A percentile compares a stretch with the other conserved stretches of the same genome.
Evolutionary conservation across 2,113 vertebrate species (phyloP).

Genomic region (Trinectes maculatus): DNA sequence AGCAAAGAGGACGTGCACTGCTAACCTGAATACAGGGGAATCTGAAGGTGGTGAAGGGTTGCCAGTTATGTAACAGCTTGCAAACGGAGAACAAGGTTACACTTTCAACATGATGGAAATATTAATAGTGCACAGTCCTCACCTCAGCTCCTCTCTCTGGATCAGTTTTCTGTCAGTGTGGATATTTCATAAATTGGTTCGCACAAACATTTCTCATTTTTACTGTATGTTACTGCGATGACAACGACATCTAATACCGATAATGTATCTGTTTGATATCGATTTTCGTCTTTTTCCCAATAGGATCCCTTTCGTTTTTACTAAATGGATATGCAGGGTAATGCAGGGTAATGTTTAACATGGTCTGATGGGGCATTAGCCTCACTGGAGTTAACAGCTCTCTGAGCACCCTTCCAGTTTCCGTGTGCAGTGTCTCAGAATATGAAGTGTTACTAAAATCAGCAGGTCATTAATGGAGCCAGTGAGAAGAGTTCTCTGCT

Average conservation of each 20-base stretch:
- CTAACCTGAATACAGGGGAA: constrained; percentile 45
- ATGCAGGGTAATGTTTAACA: too few relatives aligned
- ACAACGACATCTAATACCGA: background rate
- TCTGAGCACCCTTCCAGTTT: too few relatives aligned
- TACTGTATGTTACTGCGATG: background rate
- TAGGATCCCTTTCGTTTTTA: too few relatives aligned
- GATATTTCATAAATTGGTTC: background rate
- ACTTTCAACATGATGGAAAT: constrained; percentile 54
- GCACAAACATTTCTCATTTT: background rate
- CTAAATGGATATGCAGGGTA: too few relatives aligned
- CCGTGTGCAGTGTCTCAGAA: background rate
- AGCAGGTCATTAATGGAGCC: background rate
- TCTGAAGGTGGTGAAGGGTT: constrained; percentile 36
- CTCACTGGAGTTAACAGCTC: too few relatives aligned
- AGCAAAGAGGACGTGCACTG: constrained; percentile 4
- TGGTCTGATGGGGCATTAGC: too few relatives aligned
- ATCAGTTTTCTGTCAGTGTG: background rate
- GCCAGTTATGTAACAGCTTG: constrained; percentile 37
- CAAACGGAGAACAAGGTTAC: constrained; percentile 44
- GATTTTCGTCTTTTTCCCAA: too few relatives aligned
- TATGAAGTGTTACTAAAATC: background rate
- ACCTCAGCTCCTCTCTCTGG: constrained; percentile 10
- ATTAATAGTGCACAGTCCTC: constrained; percentile 43
- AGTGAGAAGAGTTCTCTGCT: background rate
- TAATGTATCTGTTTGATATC: too few relatives aligned